Conservation (phyloP, 1,140 invertebrate genomes). For the Diplogasteroides magnus region DNA sequence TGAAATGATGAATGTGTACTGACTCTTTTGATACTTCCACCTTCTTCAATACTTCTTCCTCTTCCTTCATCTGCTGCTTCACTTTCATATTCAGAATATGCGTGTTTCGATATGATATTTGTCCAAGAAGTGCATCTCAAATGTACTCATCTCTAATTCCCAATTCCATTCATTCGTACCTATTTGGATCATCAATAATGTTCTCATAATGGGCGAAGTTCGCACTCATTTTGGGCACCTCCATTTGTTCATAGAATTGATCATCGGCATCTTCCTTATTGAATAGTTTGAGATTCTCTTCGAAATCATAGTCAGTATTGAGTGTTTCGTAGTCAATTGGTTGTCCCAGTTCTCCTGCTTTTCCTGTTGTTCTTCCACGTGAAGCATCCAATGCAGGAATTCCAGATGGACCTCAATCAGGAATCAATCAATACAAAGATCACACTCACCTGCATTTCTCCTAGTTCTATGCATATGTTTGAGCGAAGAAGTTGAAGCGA, state of each 20-base stretch:
- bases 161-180: slow-evolving; percentile 9
- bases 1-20: too few species aligned
- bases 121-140: background rate
- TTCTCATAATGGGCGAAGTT: slow-evolving; percentile 50
- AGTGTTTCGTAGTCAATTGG: slow-evolving; percentile 44
- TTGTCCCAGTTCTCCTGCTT: slow-evolving; percentile 8
- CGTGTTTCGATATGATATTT: background rate
- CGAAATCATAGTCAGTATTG: slow-evolving; percentile 48
- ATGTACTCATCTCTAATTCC: background rate
- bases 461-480: background rate
- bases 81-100: background rate
- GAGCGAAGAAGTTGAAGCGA: slow-evolving; percentile 2
- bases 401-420: slow-evolving; percentile 14
- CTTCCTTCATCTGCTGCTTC: background rate
- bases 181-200: slow-evolving; percentile 41
- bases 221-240: slow-evolving; percentile 25
- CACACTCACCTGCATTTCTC: background rate
- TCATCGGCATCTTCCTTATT: slow-evolving; percentile 35
- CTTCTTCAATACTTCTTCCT: background rate
- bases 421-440: background rate
- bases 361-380: slow-evolving; percentile 38
- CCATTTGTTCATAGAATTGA: slow-evolving; percentile 25
- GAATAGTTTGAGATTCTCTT: slow-evolving; percentile 45
- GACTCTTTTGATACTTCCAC: too few species aligned
- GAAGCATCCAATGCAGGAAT: slow-evolving; percentile 29